A percentile compares a stretch with the other conserved stretches of the same genome.
Evolutionary conservation across 2,888 invertebrate species (phyloP).

Genomic region (Harpagoxenus sublaevis): DNA sequence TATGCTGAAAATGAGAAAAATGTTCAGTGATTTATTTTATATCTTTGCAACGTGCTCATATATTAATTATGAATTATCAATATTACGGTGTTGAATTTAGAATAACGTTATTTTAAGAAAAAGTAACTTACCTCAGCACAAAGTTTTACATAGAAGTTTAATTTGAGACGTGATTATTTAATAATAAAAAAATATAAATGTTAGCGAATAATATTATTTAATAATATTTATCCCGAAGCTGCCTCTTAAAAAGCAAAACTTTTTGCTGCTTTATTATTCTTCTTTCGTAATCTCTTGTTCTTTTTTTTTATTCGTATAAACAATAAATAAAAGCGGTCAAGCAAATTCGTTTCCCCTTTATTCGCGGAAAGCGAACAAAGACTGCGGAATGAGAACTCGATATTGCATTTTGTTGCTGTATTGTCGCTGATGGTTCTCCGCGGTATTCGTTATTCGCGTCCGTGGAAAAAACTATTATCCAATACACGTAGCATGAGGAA

Average conservation of each 20-base stretch:
- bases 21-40: background rate
- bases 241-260: background rate
- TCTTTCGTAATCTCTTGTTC: background rate
- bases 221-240: background rate
- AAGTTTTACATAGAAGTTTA: background rate
- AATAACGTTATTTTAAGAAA: background rate
- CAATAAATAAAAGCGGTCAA: conserved; percentile 32
- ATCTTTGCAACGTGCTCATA: background rate
- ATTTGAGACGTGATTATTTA: background rate
- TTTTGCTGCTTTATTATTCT: background rate
- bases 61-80: background rate
- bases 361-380: conserved; percentile 24
- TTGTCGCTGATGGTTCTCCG: conserved; percentile 7
- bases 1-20: background rate
- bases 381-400: conserved; percentile 25
- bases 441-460: conserved; percentile 28
- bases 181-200: background rate
- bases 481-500: background rate
- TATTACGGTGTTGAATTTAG: background rate
- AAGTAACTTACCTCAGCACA: background rate
- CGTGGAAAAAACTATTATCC: conserved; percentile 19
- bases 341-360: conserved; percentile 28
- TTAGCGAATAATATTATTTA: background rate
- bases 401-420: conserved; percentile 37
- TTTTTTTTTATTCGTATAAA: background rate